These are phyloP conservation scores for Megamerina dolium DNA, from an alignment of 2,888 invertebrate genomes.

Conservation along the genomic window DNA sequence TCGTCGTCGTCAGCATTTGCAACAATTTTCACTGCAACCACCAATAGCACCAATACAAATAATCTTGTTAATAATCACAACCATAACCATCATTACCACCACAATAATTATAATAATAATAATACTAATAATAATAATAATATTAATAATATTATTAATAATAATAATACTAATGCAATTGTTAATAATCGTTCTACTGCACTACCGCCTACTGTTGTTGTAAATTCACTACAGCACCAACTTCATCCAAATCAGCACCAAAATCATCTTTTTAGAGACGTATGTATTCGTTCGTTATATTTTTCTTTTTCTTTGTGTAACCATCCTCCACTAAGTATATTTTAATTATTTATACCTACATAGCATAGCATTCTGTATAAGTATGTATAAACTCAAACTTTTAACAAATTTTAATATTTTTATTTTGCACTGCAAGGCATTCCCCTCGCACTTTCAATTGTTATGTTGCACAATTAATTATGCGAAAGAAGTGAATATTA, in stretches of 20 bases:
- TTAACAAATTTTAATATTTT: too few species aligned
- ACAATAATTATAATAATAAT: too few species aligned
- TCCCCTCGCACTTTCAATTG: too few species aligned
- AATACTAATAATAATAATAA: too few species aligned
- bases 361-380: too few species aligned
- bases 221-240: conserved; percentile 50
- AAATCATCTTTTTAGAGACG: conserved; percentile 51
- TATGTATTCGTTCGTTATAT: conserved; percentile 40
- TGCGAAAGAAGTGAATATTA: too few species aligned
- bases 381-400: too few species aligned
- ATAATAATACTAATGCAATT: conserved; percentile 27
- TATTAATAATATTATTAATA: conserved; percentile 25
- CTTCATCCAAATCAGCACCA: conserved; percentile 50
- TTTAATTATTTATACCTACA: too few species aligned
- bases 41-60: conserved; percentile 27
- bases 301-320: neutral
- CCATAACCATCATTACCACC: conserved; percentile 21
- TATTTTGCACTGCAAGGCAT: too few species aligned
- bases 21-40: conserved; percentile 29
- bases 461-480: too few species aligned
- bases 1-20: conserved; percentile 16
- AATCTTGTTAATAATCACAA: conserved; percentile 16
- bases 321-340: too few species aligned
- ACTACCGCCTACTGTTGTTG: conserved; percentile 45
- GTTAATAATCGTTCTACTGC: conserved; percentile 24